Conservation (phyloP, 2,113 vertebrate species). For the Sialia sialis region DNA sequence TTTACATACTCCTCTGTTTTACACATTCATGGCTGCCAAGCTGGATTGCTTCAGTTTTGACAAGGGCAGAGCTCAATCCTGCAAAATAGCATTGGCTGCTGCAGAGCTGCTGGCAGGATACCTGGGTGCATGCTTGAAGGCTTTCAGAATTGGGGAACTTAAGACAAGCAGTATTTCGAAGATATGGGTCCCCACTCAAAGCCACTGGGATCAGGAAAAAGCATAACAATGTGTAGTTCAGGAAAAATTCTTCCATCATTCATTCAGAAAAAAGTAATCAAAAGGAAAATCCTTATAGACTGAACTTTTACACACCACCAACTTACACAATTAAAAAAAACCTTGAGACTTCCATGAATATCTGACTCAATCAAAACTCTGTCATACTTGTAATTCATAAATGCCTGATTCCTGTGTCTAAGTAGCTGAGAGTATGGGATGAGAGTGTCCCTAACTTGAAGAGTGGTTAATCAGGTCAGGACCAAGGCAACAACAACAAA, state of each 20-base stretch:
- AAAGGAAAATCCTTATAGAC: background rate
- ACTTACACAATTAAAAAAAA: constrained; percentile 7
- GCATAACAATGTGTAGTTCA: background rate
- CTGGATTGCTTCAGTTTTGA: background rate
- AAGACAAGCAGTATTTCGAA: background rate
- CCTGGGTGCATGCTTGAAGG: background rate
- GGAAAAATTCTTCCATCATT: background rate
- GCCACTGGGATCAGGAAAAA: background rate
- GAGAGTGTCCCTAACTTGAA: background rate
- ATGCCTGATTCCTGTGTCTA: background rate
- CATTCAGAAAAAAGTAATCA: constrained; percentile 33
- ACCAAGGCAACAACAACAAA: background rate
- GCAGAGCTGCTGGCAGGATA: background rate
- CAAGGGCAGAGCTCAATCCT: background rate
- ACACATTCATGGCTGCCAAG: background rate
- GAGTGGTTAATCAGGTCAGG: background rate
- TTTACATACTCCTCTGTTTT: background rate
- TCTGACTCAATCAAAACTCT: constrained; percentile 29
- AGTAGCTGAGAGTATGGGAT: background rate
- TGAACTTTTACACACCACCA: background rate
- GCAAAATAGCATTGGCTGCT: background rate
- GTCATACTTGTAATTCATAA: background rate
- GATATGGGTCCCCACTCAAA: background rate
- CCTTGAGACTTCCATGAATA: background rate
- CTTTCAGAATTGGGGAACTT: background rate